phyloP scores from a whole-genome alignment of 2,113 vertebrate species.

The Cottus gobio region DNA sequence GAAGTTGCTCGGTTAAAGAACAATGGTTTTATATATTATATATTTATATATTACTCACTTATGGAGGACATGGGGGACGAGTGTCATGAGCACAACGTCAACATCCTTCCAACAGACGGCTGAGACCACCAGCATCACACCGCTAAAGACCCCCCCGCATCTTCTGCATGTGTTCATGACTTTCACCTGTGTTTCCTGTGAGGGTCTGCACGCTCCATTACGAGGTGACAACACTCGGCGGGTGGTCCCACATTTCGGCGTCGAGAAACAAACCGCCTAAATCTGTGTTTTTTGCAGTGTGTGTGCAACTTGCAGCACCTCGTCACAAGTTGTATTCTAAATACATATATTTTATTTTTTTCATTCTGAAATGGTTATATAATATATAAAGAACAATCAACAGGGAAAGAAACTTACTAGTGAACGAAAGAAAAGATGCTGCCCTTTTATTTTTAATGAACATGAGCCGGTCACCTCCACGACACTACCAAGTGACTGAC shows the following conservation, averaged over 20 bases:
- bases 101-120: constrained; percentile 29
- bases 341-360: not conserved
- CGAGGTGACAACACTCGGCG: constrained; percentile 65
- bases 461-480: not conserved
- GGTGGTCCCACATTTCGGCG: constrained; percentile 83
- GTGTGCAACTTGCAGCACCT: not conserved
- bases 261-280: not conserved
- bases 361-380: not conserved
- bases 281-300: not conserved
- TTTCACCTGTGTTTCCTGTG: constrained; percentile 78
- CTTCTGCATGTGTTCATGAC: constrained; percentile 71
- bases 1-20: not conserved
- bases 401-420: not conserved
- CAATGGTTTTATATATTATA: constrained; percentile 13
- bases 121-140: constrained; percentile 59
- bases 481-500: not conserved
- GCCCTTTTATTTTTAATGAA: not conserved
- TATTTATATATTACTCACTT: constrained; percentile 2
- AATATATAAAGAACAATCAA: not conserved
- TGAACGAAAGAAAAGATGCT: too few species aligned
- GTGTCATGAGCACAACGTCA: constrained; percentile 13
- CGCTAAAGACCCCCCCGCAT: constrained; percentile 49
- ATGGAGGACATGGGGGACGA: constrained; percentile 6
- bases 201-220: constrained; percentile 80
- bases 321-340: not conserved